Conservation (phyloP, 2,797 vertebrate species). For the Sebastiscus albofasciatus region DNA sequence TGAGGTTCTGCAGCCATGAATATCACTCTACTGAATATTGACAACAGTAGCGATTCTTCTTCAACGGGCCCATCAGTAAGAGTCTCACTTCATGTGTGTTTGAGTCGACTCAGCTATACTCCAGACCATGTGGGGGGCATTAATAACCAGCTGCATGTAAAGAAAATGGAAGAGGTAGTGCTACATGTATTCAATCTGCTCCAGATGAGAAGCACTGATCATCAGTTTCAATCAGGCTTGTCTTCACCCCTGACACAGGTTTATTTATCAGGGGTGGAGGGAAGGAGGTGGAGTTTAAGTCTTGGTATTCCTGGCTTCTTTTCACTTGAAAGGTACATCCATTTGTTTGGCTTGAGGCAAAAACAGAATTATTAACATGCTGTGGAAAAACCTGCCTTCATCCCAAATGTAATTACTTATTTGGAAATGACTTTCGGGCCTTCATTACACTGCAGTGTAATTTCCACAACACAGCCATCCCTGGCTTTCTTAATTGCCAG, state of each 20-base stretch:
- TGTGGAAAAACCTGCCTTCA: constrained; percentile 10
- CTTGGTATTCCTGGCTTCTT: constrained; percentile 5
- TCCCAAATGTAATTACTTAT: constrained; percentile 26
- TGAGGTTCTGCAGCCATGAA: constrained; percentile 7
- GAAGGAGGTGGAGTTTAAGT: background rate
- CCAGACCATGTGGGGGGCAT: constrained; percentile 23
- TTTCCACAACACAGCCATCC: background rate
- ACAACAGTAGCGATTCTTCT: constrained; percentile 17
- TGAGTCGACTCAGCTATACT: constrained; percentile 41
- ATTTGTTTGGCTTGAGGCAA: constrained; percentile 7
- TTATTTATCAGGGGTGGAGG: constrained; percentile 39
- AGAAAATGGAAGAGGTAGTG: constrained; percentile 15
- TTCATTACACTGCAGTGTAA: constrained; percentile 6
- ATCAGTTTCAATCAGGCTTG: constrained; percentile 55
- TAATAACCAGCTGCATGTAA: constrained; percentile 33
- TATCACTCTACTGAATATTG: constrained; percentile 14
- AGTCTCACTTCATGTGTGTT: constrained; percentile 30
- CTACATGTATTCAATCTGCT: constrained; percentile 32
- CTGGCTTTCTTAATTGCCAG: background rate
- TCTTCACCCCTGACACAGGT: constrained; percentile 22
- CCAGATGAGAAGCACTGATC: constrained; percentile 18
- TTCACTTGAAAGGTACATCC: constrained; percentile 3
- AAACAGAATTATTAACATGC: constrained; percentile 17
- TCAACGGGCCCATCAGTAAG: constrained; percentile 33
- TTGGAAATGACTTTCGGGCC: constrained; percentile 18